A percentile compares a stretch with the other conserved stretches of the same genome.
phyloP scores from a whole-genome alignment of 2,797 vertebrate genomes.

The Pseudopleuronectes americanus region DNA sequence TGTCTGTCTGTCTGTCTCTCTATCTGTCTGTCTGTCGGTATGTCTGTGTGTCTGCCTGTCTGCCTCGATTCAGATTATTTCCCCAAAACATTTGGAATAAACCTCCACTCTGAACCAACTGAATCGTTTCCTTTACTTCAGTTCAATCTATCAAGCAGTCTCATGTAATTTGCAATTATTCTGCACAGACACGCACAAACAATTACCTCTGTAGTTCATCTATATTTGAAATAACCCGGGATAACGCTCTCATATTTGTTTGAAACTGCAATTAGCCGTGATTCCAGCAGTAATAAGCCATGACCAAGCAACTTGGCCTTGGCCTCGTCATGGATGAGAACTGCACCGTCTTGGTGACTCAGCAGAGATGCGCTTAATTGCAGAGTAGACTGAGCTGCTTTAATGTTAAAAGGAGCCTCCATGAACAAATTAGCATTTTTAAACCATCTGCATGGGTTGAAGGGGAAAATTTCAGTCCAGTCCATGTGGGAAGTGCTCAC shows the following conservation, averaged over 20 bases:
- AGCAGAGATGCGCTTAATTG: slow-evolving; percentile 62
- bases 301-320: slow-evolving; percentile 1
- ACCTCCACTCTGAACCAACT: neutral
- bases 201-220: neutral
- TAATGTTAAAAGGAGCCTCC: too few relatives aligned
- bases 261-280: neutral
- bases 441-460: too few relatives aligned
- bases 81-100: neutral
- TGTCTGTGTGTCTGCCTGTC: too few relatives aligned
- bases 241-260: neutral
- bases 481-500: slow-evolving; percentile 17
- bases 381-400: too few relatives aligned
- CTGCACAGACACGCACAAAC: neutral
- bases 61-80: neutral
- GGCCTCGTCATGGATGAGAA: slow-evolving; percentile 20
- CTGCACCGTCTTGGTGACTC: slow-evolving; percentile 46
- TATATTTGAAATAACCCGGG: neutral
- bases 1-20: too few relatives aligned
- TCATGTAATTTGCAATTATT: neutral
- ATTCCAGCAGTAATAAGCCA: slow-evolving; percentile 7
- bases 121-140: neutral
- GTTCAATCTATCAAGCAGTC: neutral
- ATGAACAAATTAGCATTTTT: too few relatives aligned
- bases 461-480: too few relatives aligned
- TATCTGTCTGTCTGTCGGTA: too few relatives aligned